Evolutionary conservation across 2,888 invertebrate species (phyloP).

Genomic region (Peribatodes rhomboidaria): DNA sequence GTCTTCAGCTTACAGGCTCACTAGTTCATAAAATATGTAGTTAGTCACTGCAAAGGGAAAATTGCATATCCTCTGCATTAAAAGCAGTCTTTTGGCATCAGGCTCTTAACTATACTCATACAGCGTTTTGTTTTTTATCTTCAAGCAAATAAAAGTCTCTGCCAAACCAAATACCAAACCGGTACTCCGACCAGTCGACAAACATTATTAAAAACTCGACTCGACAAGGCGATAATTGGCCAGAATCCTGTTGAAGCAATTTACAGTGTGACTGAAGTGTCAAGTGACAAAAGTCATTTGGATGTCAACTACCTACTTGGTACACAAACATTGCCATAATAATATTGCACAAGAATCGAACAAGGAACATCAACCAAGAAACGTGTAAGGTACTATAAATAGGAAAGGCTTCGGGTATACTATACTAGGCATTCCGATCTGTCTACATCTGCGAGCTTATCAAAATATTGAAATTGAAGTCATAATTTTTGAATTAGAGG

Average conservation of each 20-base stretch:
- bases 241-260: constrained; percentile 63
- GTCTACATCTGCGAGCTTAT: background rate
- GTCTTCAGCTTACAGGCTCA: too few species aligned
- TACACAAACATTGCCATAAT: constrained; percentile 38
- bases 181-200: constrained; percentile 55
- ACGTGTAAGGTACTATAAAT: constrained; percentile 13
- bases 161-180: constrained; percentile 53
- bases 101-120: constrained; percentile 15
- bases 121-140: constrained; percentile 25
- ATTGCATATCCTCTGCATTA: constrained; percentile 4
- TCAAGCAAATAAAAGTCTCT: constrained; percentile 28
- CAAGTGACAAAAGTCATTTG: constrained; percentile 58
- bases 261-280: constrained; percentile 56
- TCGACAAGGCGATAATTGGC: constrained; percentile 62
- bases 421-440: too few species aligned
- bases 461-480: background rate
- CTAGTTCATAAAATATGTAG: too few species aligned
- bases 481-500: constrained; percentile 3
- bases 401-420: too few species aligned
- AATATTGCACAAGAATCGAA: constrained; percentile 25
- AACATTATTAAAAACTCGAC: constrained; percentile 60
- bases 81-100: constrained; percentile 25
- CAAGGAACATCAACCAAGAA: constrained; percentile 15
- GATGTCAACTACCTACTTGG: constrained; percentile 55
- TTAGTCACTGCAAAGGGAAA: background rate